Percentiles rank a stretch among this genome's conserved stretches.
phyloP scores from a whole-genome alignment of 2,888 invertebrate genomes.

The Chrysomela aeneicollis region DNA sequence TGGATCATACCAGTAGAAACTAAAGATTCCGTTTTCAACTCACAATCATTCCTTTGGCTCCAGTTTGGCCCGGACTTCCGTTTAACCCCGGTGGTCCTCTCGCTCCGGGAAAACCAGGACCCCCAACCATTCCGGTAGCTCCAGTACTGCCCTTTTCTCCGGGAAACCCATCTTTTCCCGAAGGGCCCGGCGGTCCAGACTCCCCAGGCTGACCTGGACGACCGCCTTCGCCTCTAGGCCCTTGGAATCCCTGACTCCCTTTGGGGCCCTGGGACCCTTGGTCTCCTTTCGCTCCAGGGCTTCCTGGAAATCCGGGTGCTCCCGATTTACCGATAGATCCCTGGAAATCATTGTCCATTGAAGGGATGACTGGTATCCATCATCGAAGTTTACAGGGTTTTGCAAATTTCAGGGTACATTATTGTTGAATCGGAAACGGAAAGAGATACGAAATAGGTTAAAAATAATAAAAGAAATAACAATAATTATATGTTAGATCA shows the following conservation, averaged over 20 bases:
- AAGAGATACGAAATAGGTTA: too few species aligned
- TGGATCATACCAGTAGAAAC: too few species aligned
- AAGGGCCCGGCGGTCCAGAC: slow-evolving; percentile 74
- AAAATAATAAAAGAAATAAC: too few species aligned
- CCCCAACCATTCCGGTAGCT: slow-evolving; percentile 73
- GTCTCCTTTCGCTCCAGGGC: slow-evolving; percentile 83
- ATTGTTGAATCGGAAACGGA: too few species aligned
- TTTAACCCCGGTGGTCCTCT: slow-evolving; percentile 78
- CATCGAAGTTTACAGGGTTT: too few species aligned
- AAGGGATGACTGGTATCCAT: too few species aligned
- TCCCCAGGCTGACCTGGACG: slow-evolving; percentile 81
- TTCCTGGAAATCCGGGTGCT: slow-evolving; percentile 85
- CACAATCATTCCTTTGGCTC: slow-evolving; percentile 79
- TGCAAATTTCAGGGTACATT: too few species aligned
- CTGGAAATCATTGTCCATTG: slow-evolving; percentile 61
- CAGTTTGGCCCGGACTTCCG: slow-evolving; percentile 77
- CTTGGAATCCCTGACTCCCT: slow-evolving; percentile 84
- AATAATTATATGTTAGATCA: too few species aligned
- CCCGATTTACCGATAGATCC: slow-evolving; percentile 85
- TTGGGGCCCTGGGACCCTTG: slow-evolving; percentile 77
- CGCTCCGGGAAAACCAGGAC: slow-evolving; percentile 84
- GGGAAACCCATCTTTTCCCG: slow-evolving; percentile 82
- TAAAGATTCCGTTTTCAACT: slow-evolving; percentile 42
- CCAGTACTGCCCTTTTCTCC: slow-evolving; percentile 85
- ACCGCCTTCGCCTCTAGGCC: slow-evolving; percentile 79